Percentiles rank a stretch among this genome's conserved stretches.
Evolutionary conservation across 2,888 invertebrate genomes (phyloP).

Genomic region (Melinopterus prodromus): DNA sequence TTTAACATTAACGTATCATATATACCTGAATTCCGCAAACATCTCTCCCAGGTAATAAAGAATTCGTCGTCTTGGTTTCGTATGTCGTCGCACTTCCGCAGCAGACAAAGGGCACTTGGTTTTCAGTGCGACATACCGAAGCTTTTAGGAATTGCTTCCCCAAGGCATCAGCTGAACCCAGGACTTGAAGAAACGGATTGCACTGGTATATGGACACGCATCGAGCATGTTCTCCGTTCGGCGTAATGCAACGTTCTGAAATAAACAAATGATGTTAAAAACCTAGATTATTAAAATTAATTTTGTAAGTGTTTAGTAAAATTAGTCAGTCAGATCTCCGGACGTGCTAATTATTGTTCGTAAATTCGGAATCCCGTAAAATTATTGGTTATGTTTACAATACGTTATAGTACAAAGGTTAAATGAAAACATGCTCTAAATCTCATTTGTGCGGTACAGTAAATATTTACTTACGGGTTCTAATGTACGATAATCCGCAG

Average conservation of each 20-base stretch:
- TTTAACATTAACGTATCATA: background rate
- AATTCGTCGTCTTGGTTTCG: background rate
- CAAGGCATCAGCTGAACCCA: constrained; percentile 44
- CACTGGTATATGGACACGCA: constrained; percentile 66
- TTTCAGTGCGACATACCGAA: constrained; percentile 63
- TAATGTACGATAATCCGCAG: background rate
- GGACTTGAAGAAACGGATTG: constrained; percentile 55
- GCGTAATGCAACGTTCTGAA: constrained; percentile 41
- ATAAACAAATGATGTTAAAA: background rate
- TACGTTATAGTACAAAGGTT: background rate
- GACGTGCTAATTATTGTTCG: no score
- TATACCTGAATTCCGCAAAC: constrained; percentile 33
- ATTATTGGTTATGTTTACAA: background rate
- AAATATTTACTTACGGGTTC: background rate
- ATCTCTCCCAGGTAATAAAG: constrained; percentile 21
- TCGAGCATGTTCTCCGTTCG: constrained; percentile 53
- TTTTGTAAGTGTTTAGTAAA: no score
- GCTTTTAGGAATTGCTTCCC: constrained; percentile 58
- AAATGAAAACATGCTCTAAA: no score
- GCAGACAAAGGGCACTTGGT: constrained; percentile 16
- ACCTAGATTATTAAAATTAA: background rate
- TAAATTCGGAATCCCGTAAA: no score
- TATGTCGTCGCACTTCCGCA: constrained; percentile 26
- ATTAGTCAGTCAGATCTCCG: no score
- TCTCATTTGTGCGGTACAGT: background rate